Conservation (phyloP, 2,888 invertebrate genomes). For the Phragmatobia fuliginosa region DNA sequence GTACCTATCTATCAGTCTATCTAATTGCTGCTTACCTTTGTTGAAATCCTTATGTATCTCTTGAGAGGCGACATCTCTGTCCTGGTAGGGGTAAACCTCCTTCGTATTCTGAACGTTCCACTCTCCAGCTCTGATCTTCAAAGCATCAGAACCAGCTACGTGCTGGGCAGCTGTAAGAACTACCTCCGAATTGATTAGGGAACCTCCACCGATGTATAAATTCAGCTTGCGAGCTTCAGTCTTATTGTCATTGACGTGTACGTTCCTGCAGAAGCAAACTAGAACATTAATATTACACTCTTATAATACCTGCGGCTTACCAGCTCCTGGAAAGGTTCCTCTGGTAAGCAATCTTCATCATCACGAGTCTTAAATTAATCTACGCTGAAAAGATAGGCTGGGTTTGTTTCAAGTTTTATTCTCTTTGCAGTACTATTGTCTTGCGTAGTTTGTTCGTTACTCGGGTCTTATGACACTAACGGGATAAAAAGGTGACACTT, state of each 20-base stretch:
- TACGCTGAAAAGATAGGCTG: too few relatives aligned
- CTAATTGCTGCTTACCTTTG: conserved; percentile 66
- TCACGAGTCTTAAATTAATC: too few relatives aligned
- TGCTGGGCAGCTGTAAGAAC: conserved; percentile 93
- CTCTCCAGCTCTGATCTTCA: conserved; percentile 89
- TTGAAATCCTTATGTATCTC: conserved; percentile 88
- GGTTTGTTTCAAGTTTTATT: too few relatives aligned
- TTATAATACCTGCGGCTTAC: too few relatives aligned
- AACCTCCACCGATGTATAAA: conserved; percentile 92
- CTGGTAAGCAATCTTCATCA: too few relatives aligned
- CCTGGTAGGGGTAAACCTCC: conserved; percentile 90
- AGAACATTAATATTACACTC: not conserved
- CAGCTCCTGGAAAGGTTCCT: too few relatives aligned
- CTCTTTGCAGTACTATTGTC: too few relatives aligned
- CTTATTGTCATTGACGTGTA: conserved; percentile 71
- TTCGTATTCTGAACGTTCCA: conserved; percentile 93
- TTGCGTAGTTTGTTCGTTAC: too few relatives aligned
- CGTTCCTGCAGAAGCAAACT: conserved; percentile 65
- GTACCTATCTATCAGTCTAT: too few relatives aligned
- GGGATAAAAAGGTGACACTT: too few relatives aligned
- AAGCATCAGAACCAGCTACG: conserved; percentile 40
- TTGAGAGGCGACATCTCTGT: conserved; percentile 87
- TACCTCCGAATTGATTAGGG: conserved; percentile 91
- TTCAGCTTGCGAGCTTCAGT: conserved; percentile 76
- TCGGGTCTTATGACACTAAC: too few relatives aligned